Evolutionary conservation across 2,113 vertebrate genomes (phyloP).

Genomic region (Labeo rohita): DNA sequence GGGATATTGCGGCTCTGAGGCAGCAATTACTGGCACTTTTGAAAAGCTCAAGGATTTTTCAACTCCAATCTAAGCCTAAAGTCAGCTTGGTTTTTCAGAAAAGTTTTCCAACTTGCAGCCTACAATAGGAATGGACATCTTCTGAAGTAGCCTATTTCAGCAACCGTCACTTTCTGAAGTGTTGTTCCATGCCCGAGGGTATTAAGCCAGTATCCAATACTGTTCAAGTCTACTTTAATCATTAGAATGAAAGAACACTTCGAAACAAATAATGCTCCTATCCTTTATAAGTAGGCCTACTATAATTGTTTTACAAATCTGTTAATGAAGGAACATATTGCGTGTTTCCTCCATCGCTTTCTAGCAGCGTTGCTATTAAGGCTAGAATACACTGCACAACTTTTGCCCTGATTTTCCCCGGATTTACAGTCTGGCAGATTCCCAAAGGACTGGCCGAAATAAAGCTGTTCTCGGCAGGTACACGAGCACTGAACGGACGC

Average conservation of each 20-base stretch:
- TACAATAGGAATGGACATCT: conserved; percentile 7
- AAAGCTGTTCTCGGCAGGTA: no score
- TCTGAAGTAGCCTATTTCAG: conserved; percentile 27
- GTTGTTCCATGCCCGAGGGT: background rate
- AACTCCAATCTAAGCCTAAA: conserved; percentile 38
- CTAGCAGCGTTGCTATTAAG: background rate
- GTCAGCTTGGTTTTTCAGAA: conserved; percentile 27
- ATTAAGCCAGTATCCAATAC: conserved; percentile 21
- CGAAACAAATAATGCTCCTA: conserved; percentile 9
- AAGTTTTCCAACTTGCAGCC: conserved; percentile 17
- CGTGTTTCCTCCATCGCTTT: background rate
- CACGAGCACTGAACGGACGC: no score
- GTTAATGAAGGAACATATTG: background rate
- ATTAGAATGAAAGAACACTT: background rate
- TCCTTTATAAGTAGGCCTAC: background rate
- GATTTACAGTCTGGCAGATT: no score
- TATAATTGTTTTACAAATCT: background rate
- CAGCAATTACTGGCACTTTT: conserved; percentile 38
- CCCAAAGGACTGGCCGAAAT: no score
- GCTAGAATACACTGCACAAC: no score
- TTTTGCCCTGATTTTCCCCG: no score
- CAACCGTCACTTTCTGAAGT: conserved; percentile 1
- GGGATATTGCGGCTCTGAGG: conserved; percentile 38
- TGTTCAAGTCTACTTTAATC: conserved; percentile 3
- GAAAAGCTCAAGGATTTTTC: conserved; percentile 37